Evolutionary conservation across 2,888 invertebrate genomes (phyloP), one percentile per base, ranked within the genome.

Genomic region (Noctuana brunneofusca): DNA sequence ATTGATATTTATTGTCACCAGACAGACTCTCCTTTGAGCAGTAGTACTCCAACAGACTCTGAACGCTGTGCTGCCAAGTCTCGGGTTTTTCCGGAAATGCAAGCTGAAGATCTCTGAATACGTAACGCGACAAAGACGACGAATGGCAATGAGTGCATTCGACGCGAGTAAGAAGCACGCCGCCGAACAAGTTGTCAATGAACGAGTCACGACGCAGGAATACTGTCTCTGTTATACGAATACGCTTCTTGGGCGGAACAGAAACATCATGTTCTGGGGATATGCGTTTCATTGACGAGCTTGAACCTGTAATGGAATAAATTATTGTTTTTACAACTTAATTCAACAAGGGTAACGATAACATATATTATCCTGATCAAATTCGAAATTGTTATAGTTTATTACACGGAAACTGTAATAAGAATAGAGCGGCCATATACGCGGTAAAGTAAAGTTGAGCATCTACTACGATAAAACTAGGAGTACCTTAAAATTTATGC

Each of bases 1-100:
- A 97, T 68, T 94, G 93, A 81, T 97, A 97, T 46, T 83, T 94
- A 79, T 97, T 97, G 58, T 96, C 96, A 0, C 96, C 97, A 1
- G 94, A 93, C 32, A 97, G 83, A 59, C 93, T 93, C 78, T 97
- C 97, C 1, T 95, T 94, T 18, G 95, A 94, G 69, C 96, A 93
- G 79, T 96, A 97, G 76, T 94, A 96, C 69, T 96, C 95, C 14
- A 97, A 89, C 0, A 97, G 92, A 68, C 94, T 94, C 78, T 96
- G 96, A n/a, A 97, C 95, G 32, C 93, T 94, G 71, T 94, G 93
- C 66, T 30, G 41, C 69, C 75, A 89, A 5, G 75, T 78, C 0
- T 80, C 83, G 0, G 82, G 77, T 54, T 83, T 90, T 27, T 94
- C 94, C 0, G 96, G 96, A 83, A 96, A 96, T 0, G 96, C 95